Percentiles rank a stretch among this genome's conserved stretches.
phyloP scores from a whole-genome alignment of 37 sponge, comb jelly and placozoan genomes.

The Aplysina aerophoba region DNA sequence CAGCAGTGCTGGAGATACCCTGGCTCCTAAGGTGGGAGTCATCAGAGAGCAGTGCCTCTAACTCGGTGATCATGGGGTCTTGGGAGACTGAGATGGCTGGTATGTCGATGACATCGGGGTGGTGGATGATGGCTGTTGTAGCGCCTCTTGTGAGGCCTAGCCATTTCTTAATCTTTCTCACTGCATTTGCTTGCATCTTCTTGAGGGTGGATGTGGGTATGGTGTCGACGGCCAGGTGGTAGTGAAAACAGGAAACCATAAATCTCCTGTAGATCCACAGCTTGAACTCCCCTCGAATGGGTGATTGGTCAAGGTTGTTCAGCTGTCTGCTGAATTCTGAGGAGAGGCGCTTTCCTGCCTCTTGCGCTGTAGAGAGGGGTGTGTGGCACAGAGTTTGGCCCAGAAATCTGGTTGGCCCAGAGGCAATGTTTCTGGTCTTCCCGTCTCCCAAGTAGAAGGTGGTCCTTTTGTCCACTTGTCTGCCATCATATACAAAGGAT shows the following conservation, averaged over 20 bases:
- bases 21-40: too few relatives aligned
- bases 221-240: neutral
- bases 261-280: slow-evolving; percentile 21
- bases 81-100: too few relatives aligned
- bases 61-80: too few relatives aligned
- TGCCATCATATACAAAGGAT: neutral
- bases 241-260: neutral
- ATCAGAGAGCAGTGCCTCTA: too few relatives aligned
- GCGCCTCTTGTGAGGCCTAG: slow-evolving; percentile 2
- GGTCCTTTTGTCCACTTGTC: neutral
- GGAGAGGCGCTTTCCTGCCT: neutral
- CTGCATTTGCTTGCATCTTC: slow-evolving; percentile 3
- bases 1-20: too few relatives aligned
- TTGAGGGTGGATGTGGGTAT: slow-evolving; percentile 5
- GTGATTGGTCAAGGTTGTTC: slow-evolving; percentile 17
- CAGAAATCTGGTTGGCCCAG: slow-evolving; percentile 23
- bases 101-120: neutral
- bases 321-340: neutral
- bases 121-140: neutral
- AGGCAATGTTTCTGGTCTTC: slow-evolving; percentile 22
- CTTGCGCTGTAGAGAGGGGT: neutral
- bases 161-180: neutral
- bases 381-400: neutral
- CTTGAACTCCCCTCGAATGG: slow-evolving; percentile 39
- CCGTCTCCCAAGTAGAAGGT: neutral